Evolutionary conservation across 1,140 invertebrate species (phyloP).

Genomic region (Venturia canescens): DNA sequence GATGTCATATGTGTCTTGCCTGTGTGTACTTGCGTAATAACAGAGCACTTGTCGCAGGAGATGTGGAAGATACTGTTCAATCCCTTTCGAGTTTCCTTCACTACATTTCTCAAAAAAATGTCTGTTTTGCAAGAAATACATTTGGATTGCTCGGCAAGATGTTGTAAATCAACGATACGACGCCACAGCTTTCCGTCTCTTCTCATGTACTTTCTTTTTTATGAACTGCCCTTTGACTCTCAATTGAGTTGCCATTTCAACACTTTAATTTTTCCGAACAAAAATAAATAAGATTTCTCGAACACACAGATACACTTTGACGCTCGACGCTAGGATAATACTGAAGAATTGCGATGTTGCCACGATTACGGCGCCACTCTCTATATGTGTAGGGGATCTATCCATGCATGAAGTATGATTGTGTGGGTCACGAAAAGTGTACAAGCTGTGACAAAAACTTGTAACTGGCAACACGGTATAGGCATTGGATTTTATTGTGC

Average conservation of each 20-base stretch:
- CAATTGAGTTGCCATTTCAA: not conserved
- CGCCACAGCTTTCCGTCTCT: not conserved
- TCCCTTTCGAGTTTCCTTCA: not conserved
- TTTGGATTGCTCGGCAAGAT: not conserved
- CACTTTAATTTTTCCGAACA: not conserved
- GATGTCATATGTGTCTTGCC: not conserved
- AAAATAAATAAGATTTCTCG: not conserved
- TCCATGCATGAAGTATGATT: not conserved
- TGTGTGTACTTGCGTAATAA: not conserved
- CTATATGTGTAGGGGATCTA: conserved; percentile 3
- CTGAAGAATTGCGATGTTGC: not conserved
- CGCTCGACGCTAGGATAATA: not conserved
- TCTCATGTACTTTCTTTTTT: not conserved
- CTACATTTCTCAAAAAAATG: not conserved
- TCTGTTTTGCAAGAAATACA: not conserved
- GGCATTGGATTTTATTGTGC: not conserved
- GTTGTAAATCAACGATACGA: not conserved
- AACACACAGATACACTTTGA: not conserved
- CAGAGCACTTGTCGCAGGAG: not conserved
- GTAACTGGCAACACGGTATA: not conserved
- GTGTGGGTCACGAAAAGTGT: not conserved
- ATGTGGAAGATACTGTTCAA: not conserved
- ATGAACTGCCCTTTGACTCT: not conserved
- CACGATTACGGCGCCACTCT: not conserved
- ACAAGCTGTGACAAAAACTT: conserved; percentile 1